These are phyloP conservation scores for Chymomyza amoena DNA, from an alignment of 2,888 invertebrate species.

Conservation along the genomic window DNA sequence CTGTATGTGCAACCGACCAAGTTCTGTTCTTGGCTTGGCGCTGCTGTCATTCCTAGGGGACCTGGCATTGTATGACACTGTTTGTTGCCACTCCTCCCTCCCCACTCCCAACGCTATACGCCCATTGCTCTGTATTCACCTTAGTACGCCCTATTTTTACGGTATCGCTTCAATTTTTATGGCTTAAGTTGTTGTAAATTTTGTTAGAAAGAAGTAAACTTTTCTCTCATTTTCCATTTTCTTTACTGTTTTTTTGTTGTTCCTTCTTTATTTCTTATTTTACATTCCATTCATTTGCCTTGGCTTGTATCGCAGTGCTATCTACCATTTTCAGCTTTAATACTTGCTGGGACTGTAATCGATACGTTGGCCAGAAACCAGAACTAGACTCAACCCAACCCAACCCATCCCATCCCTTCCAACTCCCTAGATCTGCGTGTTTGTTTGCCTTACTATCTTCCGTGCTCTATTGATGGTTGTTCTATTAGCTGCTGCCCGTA, in stretches of 20 bases:
- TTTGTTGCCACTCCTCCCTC: neutral
- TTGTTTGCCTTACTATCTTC: constrained; percentile 23
- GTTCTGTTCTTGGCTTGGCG: constrained; percentile 1
- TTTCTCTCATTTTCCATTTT: constrained; percentile 25
- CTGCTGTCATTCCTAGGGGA: constrained; percentile 31
- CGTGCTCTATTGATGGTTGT: constrained; percentile 18
- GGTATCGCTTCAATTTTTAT: constrained; percentile 66
- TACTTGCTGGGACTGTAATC: constrained; percentile 46
- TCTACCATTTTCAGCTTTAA: neutral
- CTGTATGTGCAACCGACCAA: neutral
- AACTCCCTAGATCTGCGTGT: constrained; percentile 33
- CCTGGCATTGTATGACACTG: constrained; percentile 31
- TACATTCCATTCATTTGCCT: neutral
- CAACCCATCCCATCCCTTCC: neutral
- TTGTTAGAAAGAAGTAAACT: constrained; percentile 33
- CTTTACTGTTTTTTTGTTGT: constrained; percentile 16
- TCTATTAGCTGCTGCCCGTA: constrained; percentile 55
- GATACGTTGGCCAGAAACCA: constrained; percentile 42
- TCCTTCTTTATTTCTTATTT: constrained; percentile 3
- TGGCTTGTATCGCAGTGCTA: neutral
- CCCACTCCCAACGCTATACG: constrained; percentile 24
- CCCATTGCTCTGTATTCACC: neutral
- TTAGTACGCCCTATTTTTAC: constrained; percentile 36
- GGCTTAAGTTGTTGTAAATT: constrained; percentile 56
- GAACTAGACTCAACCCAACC: neutral